Conservation (phyloP, 2,113 vertebrate species). For the Sakesphorus luctuosus region DNA sequence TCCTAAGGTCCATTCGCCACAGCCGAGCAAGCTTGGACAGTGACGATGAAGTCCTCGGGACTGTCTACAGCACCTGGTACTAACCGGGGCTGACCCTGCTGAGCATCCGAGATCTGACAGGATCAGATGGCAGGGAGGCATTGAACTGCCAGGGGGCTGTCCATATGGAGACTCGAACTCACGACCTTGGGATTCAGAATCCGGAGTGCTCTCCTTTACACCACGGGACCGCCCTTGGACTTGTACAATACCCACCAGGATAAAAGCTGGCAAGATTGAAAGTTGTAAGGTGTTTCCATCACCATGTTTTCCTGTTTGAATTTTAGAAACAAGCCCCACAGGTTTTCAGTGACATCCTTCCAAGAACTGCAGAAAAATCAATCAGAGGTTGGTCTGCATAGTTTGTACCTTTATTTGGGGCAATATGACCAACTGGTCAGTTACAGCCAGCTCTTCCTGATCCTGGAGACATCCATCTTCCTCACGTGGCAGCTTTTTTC, state of each 20-base stretch:
- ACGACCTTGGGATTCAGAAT: no score
- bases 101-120: no score
- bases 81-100: no score
- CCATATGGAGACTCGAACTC: no score
- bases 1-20: no score
- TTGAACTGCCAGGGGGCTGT: no score
- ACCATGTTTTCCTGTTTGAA: background rate
- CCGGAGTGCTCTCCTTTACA: no score
- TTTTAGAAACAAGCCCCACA: background rate
- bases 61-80: no score
- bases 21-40: no score
- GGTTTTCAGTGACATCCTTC: background rate
- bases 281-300: background rate
- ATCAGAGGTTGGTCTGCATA: background rate
- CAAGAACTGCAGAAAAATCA: background rate
- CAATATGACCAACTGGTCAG: background rate
- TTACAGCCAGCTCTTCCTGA: background rate
- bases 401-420: background rate
- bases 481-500: background rate
- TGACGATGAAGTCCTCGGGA: no score
- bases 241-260: background rate
- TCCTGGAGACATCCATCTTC: background rate
- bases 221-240: background rate
- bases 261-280: background rate
- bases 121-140: no score